Base-by-base conservation (phyloP, 2,888 invertebrate genomes). In the Hemithea aestivaria region DNA sequence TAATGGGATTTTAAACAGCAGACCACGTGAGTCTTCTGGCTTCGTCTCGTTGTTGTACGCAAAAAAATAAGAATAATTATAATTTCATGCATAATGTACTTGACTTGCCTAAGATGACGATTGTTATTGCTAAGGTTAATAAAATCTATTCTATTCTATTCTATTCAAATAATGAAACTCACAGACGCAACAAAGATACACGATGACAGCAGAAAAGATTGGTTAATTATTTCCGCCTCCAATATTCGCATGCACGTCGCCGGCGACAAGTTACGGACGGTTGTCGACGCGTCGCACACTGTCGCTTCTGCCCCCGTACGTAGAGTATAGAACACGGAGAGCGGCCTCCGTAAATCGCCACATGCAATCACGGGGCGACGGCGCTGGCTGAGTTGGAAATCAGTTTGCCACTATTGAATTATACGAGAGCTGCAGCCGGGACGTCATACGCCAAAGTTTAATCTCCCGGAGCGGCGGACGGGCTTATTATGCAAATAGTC, bases 381-480 rank as follows among this genome's bases (percentile, higher is more conserved):
- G 58, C 62, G 54, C 60, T 48, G 57, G 64, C 66, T 57, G 73
- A 80, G 65, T 77, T 74, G 63, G 68, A 73, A 84, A 79, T 83
- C 81, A 83, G 80, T 81, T 81, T 74, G 76, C 77, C 78, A 74
- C 81, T 83, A 84, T 84, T 84, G 81, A 84, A 83, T 84, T 83
- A 83, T 76, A 81, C 73, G 75, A 71, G 72, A 66, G 75, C 74
- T 73, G 73, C 78, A 74, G 74, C 70, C 69, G 70, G 73, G 71
- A 76, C 77, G 80, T 80, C 80, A 81, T 81, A 80, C 79, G 80
- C 66, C 75, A 62, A 82, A 83, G 82, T 83, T 83, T 81, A 82
- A 84, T 83, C 82, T 80, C 73, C 74, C 72, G 67, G 67, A 76
- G 80, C 77, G 75, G 65, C 72, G 72, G 72, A 66, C 75, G 72